Conservation (phyloP, 2,797 vertebrate genomes). For the Protonibea diacanthus region DNA sequence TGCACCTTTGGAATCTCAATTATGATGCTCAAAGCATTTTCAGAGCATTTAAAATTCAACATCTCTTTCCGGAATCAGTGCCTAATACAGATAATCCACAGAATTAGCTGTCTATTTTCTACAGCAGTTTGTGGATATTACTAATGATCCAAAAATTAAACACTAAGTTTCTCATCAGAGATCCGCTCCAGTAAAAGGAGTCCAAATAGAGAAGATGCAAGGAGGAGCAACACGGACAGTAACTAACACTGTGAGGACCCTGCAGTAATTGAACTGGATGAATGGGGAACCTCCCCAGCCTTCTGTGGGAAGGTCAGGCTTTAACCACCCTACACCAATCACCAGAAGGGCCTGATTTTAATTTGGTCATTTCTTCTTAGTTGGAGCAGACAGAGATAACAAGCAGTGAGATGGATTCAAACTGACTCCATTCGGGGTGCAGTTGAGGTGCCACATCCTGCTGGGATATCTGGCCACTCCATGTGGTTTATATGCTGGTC, state of each 20-base stretch:
- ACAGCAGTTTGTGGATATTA: not conserved
- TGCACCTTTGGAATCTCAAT: not conserved
- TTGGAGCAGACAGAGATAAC: conserved; percentile 34
- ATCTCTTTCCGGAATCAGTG: not conserved
- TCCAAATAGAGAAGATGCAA: not conserved
- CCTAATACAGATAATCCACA: not conserved
- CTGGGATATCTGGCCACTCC: conserved; percentile 52
- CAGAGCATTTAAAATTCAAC: not conserved
- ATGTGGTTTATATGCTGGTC: conserved; percentile 59
- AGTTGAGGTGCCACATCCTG: conserved; percentile 40
- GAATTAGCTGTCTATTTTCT: not conserved
- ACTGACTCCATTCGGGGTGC: not conserved
- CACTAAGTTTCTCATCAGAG: not conserved
- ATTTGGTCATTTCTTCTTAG: conserved; percentile 34
- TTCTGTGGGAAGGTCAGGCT: not conserved
- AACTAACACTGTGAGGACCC: conserved; percentile 12
- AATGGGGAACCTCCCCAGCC: conserved; percentile 21
- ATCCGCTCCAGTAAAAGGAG: not conserved
- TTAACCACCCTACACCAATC: conserved; percentile 20
- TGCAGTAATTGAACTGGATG: conserved; percentile 31
- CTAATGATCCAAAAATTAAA: not conserved
- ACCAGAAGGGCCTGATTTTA: conserved; percentile 23
- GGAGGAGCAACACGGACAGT: not conserved
- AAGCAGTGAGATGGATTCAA: conserved; percentile 39
- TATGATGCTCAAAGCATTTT: not conserved